Base-by-base conservation (phyloP, 2,888 invertebrate species). In the Corbicula japonica region DNA sequence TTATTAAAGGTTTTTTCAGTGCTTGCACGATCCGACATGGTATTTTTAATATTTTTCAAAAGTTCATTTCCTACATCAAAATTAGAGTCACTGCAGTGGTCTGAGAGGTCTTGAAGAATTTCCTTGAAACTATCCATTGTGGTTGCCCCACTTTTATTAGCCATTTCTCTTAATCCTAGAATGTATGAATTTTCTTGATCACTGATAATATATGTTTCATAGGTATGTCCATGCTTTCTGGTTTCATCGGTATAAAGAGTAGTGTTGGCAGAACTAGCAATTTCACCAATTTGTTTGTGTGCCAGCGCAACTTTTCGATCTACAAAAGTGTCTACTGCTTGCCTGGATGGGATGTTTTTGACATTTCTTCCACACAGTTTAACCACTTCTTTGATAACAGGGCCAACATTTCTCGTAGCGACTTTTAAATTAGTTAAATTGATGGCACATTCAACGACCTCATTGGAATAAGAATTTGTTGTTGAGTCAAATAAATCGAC, bases 211-310 rank as follows among this genome's bases (percentile, higher is more conserved):
- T 76, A 80, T 50, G 71, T 62, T 54, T 86, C 65, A 32, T 74
- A 61, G 12, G 65, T 60, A 46, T 76, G 62, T 0, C 75, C 83
- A 76, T 76, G 76, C 54, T 80, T 83, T 52, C 79, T 54, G 2
- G 83, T 84, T 56, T 82, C 85, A 75, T 81, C 83, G 18, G 83
- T 79, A 30, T 79, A 83, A 3, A 83, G 56, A 44, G 79, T 83
- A 38, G 76, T 74, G 35, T 76, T 44, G 28, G 38, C 50, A 62
- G 46, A 41, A 23, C 26, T 12, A 5, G 66, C 28, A 5, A 62
- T 68, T 18, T 58, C 26, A 38, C 34, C 65, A 23, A 73, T 41
- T 10, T 83, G 77, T 34, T 46, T 76, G 15, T 73, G 70, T 8
- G 72, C 21, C 28, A 79, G 48, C 23, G 75, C 32, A n/a, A 60